phyloP scores from a whole-genome alignment of 2,797 vertebrate species.

The Sylvia borin region DNA sequence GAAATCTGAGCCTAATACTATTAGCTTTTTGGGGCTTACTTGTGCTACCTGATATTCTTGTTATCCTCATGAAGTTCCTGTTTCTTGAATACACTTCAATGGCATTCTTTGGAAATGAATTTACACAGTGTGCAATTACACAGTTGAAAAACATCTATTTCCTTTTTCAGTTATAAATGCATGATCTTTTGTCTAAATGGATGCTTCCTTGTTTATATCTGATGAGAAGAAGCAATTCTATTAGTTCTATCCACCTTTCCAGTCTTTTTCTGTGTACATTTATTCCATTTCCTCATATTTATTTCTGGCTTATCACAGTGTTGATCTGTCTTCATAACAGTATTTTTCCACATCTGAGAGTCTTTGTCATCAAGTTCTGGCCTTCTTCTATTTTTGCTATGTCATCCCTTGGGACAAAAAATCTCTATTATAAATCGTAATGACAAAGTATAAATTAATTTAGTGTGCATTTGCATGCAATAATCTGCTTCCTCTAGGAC shows the following conservation, averaged over 20 bases:
- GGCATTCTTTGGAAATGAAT: background rate
- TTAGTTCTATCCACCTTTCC: background rate
- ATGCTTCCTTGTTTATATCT: background rate
- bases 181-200: background rate
- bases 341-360: background rate
- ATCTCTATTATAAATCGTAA: background rate
- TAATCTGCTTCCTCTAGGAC: background rate
- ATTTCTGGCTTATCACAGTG: background rate
- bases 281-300: background rate
- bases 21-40: background rate
- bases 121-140: background rate
- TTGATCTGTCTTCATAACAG: background rate
- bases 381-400: conserved; percentile 4
- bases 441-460: conserved; percentile 46
- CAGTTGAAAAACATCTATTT: background rate
- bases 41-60: background rate
- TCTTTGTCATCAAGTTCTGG: background rate
- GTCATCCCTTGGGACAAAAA: conserved; percentile 1
- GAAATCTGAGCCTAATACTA: background rate
- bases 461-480: background rate
- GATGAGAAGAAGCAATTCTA: background rate
- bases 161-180: background rate
- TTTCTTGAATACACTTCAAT: background rate
- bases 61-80: background rate
- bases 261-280: background rate